These are phyloP conservation scores for Notoglanidium macrostoma DNA, from an alignment of 2,797 vertebrate genomes.

Conservation along the genomic window DNA sequence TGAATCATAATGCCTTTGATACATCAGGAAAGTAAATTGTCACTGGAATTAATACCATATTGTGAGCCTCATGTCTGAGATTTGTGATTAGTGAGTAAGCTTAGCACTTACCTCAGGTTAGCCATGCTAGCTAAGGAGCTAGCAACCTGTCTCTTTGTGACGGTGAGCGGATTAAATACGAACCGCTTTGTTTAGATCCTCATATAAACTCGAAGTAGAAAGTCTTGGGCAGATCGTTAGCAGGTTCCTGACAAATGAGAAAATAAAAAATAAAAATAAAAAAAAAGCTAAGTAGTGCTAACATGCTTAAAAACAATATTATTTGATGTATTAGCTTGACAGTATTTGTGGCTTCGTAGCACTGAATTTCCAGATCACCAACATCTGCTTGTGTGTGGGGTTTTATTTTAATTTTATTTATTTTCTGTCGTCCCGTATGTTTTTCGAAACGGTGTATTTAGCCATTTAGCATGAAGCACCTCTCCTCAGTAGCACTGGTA, in stretches of 20 bases:
- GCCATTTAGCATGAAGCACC: constrained; percentile 29
- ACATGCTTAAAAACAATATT: background rate
- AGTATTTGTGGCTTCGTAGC: background rate
- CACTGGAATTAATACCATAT: background rate
- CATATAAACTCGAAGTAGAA: background rate
- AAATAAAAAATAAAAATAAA: too few relatives aligned
- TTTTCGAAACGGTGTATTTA: background rate
- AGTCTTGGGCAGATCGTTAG: background rate
- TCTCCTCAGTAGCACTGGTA: background rate
- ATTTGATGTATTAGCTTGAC: background rate
- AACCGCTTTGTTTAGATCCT: background rate
- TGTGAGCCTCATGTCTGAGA: background rate
- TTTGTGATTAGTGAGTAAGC: background rate
- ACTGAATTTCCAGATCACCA: background rate
- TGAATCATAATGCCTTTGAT: background rate
- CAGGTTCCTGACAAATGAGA: background rate
- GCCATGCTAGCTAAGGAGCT: background rate
- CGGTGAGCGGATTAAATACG: background rate
- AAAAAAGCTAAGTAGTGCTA: background rate
- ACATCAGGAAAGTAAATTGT: background rate
- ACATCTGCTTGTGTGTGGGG: background rate
- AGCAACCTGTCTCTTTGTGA: background rate
- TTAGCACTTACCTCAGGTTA: background rate
- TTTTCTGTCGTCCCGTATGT: background rate
- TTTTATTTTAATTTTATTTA: background rate